Evolutionary conservation across 2,113 vertebrate genomes (phyloP), one percentile per base, ranked within the genome.

Genomic region (Erythrocercus mccallii): DNA sequence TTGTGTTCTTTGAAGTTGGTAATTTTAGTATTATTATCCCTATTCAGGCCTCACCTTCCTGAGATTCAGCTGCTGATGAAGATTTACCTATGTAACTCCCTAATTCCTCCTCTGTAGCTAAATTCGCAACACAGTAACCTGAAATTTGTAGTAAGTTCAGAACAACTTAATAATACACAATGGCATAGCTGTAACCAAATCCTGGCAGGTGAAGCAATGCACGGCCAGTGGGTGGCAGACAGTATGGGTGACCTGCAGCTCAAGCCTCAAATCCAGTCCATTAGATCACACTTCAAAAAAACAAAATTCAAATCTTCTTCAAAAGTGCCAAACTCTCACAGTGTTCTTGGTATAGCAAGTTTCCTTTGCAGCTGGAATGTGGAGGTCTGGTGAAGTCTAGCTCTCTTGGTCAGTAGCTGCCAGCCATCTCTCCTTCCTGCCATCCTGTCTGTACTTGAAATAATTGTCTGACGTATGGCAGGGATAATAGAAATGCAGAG

Each of bases 401-500:
- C 14, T 78, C 21, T 78, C 1, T 2, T 18, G 6, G 31, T 40
- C 19, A n/a, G 2, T 24, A 60, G 37, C 45, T 91, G 56, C 25
- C 61, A 64, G 17, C 30, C 53, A 28, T 56, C 38, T 60, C 47
- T 37, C 48, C 19, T 44, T 71, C 47, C 56, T 54, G 1, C 35
- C 3, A 1, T 73, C 22, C 33, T 78, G 23, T 24, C 33, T 64
- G 61, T 37, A 0, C 72, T 37, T 42, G 40, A 61, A 62, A 38
- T 21, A 27, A 22, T 8, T 71, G 11, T 15, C 28, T 38, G 23
- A 22, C 0, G 0, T 38, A 15, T 16, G 10, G 13, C n/a, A 44
- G n/a, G 28, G 61, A 17, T 71, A 25, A n/a, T 22, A 57, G 8
- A 71, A 81, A 48, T 1, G 7, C 23, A 25, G 66, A 79, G 42